A percentile compares a stretch with the other conserved stretches of the same genome.
These are phyloP conservation scores for Atethmia centrago DNA, from an alignment of 2,888 invertebrate genomes.

Conservation along the genomic window DNA sequence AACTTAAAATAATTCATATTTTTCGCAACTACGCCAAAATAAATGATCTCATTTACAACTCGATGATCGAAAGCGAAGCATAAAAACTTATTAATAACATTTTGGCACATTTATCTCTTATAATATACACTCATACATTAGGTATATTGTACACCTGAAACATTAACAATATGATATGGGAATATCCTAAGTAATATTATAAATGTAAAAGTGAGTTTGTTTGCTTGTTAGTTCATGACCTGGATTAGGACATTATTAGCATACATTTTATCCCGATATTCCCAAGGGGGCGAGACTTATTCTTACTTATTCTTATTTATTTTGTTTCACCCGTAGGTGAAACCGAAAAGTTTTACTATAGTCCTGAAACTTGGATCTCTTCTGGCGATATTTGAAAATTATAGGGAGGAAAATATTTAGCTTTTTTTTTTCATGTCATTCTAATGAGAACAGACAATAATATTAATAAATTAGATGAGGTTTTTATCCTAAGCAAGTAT, in stretches of 20 bases:
- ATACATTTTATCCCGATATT: too few relatives aligned
- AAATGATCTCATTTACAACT: neutral
- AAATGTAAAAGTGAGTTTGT: too few relatives aligned
- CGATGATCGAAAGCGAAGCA: neutral
- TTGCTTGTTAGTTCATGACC: too few relatives aligned
- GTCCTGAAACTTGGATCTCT: neutral
- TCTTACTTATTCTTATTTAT: too few relatives aligned
- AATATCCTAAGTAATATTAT: too few relatives aligned
- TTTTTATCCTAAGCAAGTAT: slow-evolving; percentile 1
- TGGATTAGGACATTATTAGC: too few relatives aligned
- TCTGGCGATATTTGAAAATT: too few relatives aligned
- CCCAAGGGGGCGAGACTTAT: too few relatives aligned
- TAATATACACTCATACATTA: neutral
- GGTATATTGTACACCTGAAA: too few relatives aligned
- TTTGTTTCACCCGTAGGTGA: too few relatives aligned
- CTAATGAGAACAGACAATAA: neutral
- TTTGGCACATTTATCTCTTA: neutral
- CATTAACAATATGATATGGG: too few relatives aligned
- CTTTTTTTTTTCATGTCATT: neutral
- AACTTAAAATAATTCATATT: neutral
- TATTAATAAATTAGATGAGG: neutral
- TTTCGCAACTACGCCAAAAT: neutral
- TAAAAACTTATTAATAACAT: neutral
- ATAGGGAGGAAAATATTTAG: neutral
- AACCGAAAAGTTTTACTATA: too few relatives aligned